Base-by-base conservation (phyloP, 2,888 invertebrate genomes). In the Tetanocera ferruginea region DNA sequence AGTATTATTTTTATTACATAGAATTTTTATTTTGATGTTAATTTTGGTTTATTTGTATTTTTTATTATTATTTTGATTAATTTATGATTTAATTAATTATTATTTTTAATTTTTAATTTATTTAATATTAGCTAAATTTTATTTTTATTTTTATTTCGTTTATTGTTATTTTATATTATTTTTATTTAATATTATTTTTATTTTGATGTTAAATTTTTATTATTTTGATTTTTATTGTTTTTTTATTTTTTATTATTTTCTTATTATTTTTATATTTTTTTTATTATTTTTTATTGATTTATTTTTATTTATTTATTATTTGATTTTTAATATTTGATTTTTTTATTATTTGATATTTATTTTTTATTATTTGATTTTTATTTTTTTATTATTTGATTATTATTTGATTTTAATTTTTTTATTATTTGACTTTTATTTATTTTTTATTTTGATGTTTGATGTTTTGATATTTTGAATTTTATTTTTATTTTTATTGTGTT, bases 391-490 rank as follows among this genome's bases (percentile, higher is more conserved):
- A 66, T 31, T 51, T 25, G 25, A 19, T 23, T 23, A 66, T 51
- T 5, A 37, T 37, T n/a, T n/a, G n/a, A n/a, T 43, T 69, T 37
- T 69, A 11, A 43, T 43, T 23, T 51, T 52, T 57, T 43, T 31
- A 37, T n/a, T 67, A 67, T 43, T 67, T 37, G n/a, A 37, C 2
- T 19, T 67, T 8, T 23, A n/a, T 72, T 73, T 69, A 49, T 73
- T 60, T 78, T 74, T 74, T 74, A n/a, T n/a, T n/a, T 51, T 23
- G 5, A 28, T n/a, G n/a, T n/a, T n/a, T n/a, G n/a, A n/a, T n/a
- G n/a, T n/a, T n/a, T n/a, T n/a, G n/a, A n/a, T n/a, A 49, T 69
- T 69, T 23, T 49, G 23, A 9, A n/a, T 69, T 9, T 4, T 14
- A 51, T 69, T 19, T 19, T 49, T 19, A n/a, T 25, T 64, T 9